Conservation (phyloP, 2,888 invertebrate species). For the Nasonia oneida region DNA sequence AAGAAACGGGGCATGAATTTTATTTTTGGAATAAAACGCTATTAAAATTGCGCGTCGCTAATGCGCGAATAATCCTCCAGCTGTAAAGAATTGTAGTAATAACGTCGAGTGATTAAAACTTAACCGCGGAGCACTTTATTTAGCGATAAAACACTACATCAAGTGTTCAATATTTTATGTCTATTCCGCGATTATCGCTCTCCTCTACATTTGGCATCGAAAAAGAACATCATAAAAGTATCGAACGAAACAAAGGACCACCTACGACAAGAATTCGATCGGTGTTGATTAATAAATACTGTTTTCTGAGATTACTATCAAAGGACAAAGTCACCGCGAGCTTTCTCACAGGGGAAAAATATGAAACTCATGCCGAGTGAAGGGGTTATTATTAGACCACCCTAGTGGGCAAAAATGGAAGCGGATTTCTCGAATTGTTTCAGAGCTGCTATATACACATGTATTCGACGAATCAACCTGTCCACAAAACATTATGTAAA, state of each 20-base stretch:
- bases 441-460: not conserved
- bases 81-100: no score
- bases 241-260: not conserved
- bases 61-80: no score
- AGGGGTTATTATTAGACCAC: not conserved
- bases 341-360: not conserved
- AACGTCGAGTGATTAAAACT: no score
- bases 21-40: no score
- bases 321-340: not conserved
- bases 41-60: no score
- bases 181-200: not conserved
- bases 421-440: not conserved
- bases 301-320: constrained; percentile 3
- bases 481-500: not conserved
- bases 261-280: constrained; percentile 2
- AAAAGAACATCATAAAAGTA: not conserved
- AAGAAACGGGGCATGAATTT: no score
- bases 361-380: constrained; percentile 11
- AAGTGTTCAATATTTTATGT: no score
- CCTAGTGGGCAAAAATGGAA: not conserved
- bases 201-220: not conserved
- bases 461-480: not conserved
- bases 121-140: no score
- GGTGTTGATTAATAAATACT: not conserved
- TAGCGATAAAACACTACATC: no score